Evolutionary conservation across 1,140 invertebrate genomes (phyloP).

Genomic region (Drosophila orena): DNA sequence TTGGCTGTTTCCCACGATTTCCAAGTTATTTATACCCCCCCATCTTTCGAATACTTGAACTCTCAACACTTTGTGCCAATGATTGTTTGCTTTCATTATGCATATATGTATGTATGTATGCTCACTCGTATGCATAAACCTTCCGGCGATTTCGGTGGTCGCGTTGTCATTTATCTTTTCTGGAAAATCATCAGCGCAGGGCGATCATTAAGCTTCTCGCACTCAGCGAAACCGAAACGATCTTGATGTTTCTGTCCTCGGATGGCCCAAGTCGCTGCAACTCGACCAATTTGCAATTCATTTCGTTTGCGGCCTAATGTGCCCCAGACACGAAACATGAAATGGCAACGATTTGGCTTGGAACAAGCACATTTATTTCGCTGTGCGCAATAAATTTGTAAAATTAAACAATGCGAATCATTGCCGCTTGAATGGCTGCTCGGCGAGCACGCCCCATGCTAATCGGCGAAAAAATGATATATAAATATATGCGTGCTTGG

Average conservation of each 20-base stretch:
- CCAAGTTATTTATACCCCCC: neutral
- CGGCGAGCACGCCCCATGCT: conserved; percentile 64
- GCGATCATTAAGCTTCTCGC: conserved; percentile 66
- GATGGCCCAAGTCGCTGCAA: conserved; percentile 32
- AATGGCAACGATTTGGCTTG: conserved; percentile 45
- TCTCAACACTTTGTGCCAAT: conserved; percentile 16
- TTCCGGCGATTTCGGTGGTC: conserved; percentile 66
- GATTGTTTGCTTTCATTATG: conserved; percentile 40
- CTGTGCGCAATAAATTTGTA: conserved; percentile 67
- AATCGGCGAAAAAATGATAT: conserved; percentile 57
- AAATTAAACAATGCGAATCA: conserved; percentile 76
- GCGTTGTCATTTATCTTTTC: conserved; percentile 70
- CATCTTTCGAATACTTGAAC: neutral
- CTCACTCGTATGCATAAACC: conserved; percentile 15
- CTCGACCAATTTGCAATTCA: conserved; percentile 64
- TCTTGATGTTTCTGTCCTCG: conserved; percentile 53
- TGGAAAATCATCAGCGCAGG: conserved; percentile 65
- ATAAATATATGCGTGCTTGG: conserved; percentile 43
- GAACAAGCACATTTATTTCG: conserved; percentile 39
- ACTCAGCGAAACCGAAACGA: conserved; percentile 63
- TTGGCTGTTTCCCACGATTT: neutral
- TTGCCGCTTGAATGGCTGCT: conserved; percentile 71
- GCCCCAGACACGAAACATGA: conserved; percentile 51
- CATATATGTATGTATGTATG: no score
- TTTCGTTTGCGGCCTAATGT: conserved; percentile 56